phyloP scores from a whole-genome alignment of 2,888 invertebrate genomes.

The Acleris cristana region DNA sequence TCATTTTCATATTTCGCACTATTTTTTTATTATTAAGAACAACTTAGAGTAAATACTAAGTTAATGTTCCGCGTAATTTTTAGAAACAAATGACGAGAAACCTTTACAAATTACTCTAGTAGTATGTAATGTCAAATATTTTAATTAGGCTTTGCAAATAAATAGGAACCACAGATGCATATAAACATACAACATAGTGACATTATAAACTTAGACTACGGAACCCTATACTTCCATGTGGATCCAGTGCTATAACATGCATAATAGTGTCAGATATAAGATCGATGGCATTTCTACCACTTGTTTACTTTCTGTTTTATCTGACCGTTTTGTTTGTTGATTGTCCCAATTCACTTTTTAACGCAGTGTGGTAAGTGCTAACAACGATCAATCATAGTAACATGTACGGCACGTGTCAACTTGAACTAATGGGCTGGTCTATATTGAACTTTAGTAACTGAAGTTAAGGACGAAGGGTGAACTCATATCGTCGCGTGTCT shows the following conservation, averaged over 20 bases:
- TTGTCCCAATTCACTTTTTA: conserved; percentile 44
- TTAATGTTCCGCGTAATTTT: too few relatives aligned
- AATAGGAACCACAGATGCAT: too few relatives aligned
- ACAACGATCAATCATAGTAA: conserved; percentile 72
- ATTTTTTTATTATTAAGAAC: too few relatives aligned
- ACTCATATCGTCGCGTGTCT: conserved; percentile 56
- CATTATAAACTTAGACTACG: too few relatives aligned
- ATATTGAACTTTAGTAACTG: conserved; percentile 16
- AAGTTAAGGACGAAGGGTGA: background rate
- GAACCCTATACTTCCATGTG: too few relatives aligned
- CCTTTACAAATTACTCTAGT: too few relatives aligned
- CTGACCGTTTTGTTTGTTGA: conserved; percentile 31
- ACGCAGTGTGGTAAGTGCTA: conserved; percentile 66
- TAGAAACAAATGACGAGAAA: too few relatives aligned
- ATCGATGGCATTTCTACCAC: conserved; percentile 31
- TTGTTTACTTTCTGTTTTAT: conserved; percentile 37
- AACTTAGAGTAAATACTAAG: too few relatives aligned
- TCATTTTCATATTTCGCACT: too few relatives aligned
- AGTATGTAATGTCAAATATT: too few relatives aligned
- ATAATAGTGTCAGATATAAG: conserved; percentile 24
- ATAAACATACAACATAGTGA: too few relatives aligned
- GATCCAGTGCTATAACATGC: conserved; percentile 8
- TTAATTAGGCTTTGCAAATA: too few relatives aligned
- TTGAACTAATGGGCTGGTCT: conserved; percentile 1
- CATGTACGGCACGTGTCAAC: conserved; percentile 53